These are phyloP conservation scores for Tetropium fuscum DNA, from an alignment of 2,888 invertebrate genomes.

Conservation along the genomic window DNA sequence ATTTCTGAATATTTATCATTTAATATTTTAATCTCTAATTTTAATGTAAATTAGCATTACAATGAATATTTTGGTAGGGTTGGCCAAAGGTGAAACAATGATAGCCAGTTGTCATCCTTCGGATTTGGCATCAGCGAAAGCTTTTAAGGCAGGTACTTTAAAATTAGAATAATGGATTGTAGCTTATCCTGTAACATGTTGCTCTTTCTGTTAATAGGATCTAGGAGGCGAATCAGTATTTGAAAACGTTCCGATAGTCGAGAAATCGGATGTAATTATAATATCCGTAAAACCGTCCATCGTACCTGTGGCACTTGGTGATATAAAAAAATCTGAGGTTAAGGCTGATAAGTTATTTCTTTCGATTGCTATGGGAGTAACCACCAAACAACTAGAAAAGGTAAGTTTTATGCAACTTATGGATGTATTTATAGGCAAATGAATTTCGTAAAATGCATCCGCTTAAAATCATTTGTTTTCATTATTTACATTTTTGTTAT, in stretches of 20 bases:
- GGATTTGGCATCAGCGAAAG: slow-evolving; percentile 78
- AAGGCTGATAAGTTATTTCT: slow-evolving; percentile 83
- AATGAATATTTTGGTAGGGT: slow-evolving; percentile 69
- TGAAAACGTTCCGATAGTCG: slow-evolving; percentile 84
- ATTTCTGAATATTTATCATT: too few species aligned
- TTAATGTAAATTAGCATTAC: background rate
- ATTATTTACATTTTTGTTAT: too few species aligned
- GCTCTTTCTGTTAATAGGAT: slow-evolving; percentile 68
- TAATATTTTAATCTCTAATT: background rate
- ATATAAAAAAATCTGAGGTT: slow-evolving; percentile 74
- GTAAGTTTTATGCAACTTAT: too few species aligned
- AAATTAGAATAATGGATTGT: background rate
- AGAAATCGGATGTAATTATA: slow-evolving; percentile 86
- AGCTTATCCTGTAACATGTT: slow-evolving; percentile 32
- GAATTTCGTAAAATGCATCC: too few species aligned
- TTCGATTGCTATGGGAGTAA: slow-evolving; percentile 94
- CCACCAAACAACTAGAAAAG: slow-evolving; percentile 81
- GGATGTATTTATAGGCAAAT: too few species aligned
- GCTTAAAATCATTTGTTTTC: too few species aligned
- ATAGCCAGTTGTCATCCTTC: slow-evolving; percentile 89
- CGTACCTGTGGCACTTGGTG: slow-evolving; percentile 80
- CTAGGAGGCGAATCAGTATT: slow-evolving; percentile 82
- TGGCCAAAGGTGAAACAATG: slow-evolving; percentile 85
- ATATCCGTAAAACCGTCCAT: slow-evolving; percentile 93
- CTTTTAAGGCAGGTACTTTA: slow-evolving; percentile 75